Evolutionary conservation across 2,113 vertebrate genomes (phyloP).

Genomic region (Sinocyclocheilus maitianheensis): DNA sequence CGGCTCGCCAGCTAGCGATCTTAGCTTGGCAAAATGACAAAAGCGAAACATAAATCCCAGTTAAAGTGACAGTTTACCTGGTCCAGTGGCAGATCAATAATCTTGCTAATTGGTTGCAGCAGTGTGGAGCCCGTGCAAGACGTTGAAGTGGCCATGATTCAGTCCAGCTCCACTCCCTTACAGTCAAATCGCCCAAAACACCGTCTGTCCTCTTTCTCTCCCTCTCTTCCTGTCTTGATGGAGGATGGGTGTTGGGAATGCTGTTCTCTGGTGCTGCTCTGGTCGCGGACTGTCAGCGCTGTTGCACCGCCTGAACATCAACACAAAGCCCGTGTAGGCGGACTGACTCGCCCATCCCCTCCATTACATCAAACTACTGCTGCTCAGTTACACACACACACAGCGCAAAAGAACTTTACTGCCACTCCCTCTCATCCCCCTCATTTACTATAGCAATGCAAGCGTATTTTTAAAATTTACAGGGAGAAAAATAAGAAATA

Average conservation of each 20-base stretch:
- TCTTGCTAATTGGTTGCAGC: conserved; percentile 91
- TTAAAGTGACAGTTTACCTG: conserved; percentile 78
- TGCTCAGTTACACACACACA: neutral
- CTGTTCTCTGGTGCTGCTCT: conserved; percentile 54
- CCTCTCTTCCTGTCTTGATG: conserved; percentile 40
- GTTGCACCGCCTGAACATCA: conserved; percentile 57
- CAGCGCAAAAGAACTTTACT: neutral
- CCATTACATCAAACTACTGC: conserved; percentile 34
- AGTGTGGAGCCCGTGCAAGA: conserved; percentile 89
- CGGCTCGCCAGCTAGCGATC: neutral
- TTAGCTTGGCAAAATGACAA: neutral
- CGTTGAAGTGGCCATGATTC: conserved; percentile 85
- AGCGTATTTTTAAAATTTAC: neutral
- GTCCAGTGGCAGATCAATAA: conserved; percentile 89
- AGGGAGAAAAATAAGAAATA: neutral
- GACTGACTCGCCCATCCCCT: conserved; percentile 51
- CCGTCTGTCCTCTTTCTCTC: conserved; percentile 32
- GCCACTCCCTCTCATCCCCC: conserved; percentile 5
- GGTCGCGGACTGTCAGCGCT: conserved; percentile 63
- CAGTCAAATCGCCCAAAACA: conserved; percentile 35
- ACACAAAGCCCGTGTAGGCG: conserved; percentile 55
- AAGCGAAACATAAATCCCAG: neutral
- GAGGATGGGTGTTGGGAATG: conserved; percentile 56
- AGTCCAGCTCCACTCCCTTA: conserved; percentile 46
- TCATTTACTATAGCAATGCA: neutral